Percentiles rank a stretch among this genome's conserved stretches.
These are phyloP conservation scores for Odontomyia ornata DNA, from an alignment of 2,888 invertebrate species.

Conservation along the genomic window DNA sequence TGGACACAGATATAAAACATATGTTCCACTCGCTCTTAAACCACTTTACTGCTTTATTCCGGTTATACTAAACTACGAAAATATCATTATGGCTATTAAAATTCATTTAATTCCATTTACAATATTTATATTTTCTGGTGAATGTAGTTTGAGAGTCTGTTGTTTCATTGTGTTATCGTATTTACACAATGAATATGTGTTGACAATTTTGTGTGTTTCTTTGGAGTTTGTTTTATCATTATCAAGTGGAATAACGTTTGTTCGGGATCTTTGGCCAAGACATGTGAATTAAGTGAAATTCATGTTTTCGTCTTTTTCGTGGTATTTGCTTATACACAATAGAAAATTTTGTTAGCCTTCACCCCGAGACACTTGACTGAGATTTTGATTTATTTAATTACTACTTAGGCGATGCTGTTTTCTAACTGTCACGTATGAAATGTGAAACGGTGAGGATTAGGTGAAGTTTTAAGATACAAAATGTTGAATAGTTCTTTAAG, in stretches of 20 bases:
- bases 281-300: slow-evolving; percentile 19
- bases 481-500: no score
- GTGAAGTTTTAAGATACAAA: no score
- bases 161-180: background rate
- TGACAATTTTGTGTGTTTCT: background rate
- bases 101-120: background rate
- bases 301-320: background rate
- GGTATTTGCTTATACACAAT: background rate
- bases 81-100: background rate
- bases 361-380: slow-evolving; percentile 11
- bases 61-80: background rate
- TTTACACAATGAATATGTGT: background rate
- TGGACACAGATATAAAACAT: no score
- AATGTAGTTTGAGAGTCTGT: no score
- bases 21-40: no score
- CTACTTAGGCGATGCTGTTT: background rate
- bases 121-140: no score
- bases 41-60: slow-evolving; percentile 20
- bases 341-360: background rate
- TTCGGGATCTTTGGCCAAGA: background rate
- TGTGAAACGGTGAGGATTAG: background rate
- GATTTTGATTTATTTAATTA: slow-evolving; percentile 5
- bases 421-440: background rate
- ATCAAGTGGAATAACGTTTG: background rate
- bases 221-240: background rate